Evolutionary conservation across 2,888 invertebrate species (phyloP).

Genomic region (Tanytarsus gracilentus): DNA sequence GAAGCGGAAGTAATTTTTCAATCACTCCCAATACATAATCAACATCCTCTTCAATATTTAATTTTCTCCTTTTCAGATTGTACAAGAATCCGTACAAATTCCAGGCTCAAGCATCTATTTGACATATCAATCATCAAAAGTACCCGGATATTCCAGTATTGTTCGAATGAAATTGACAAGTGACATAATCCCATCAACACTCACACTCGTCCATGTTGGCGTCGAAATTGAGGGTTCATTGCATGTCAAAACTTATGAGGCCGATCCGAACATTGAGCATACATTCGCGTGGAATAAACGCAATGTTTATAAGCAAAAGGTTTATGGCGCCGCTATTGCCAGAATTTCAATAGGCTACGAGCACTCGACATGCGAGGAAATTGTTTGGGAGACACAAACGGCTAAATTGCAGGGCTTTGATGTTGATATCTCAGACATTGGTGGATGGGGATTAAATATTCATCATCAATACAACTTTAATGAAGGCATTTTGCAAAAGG

Average conservation of each 20-base stretch:
- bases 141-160: slow-evolving; percentile 87
- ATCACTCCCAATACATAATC: neutral
- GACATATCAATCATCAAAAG: slow-evolving; percentile 92
- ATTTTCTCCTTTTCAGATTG: slow-evolving; percentile 53
- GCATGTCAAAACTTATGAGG: slow-evolving; percentile 90
- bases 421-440: slow-evolving; percentile 92
- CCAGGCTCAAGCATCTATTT: slow-evolving; percentile 89
- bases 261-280: slow-evolving; percentile 89
- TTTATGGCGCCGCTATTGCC: slow-evolving; percentile 80
- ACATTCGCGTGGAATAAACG: slow-evolving; percentile 97
- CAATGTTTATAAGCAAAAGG: slow-evolving; percentile 95
- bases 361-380: slow-evolving; percentile 73
- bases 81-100: slow-evolving; percentile 91
- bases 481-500: slow-evolving; percentile 95
- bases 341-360: slow-evolving; percentile 90
- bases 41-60: neutral
- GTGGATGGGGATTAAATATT: slow-evolving; percentile 95
- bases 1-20: slow-evolving; percentile 67
- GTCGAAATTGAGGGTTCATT: slow-evolving; percentile 89
- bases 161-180: slow-evolving; percentile 84
- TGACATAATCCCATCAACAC: slow-evolving; percentile 65
- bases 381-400: slow-evolving; percentile 95
- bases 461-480: slow-evolving; percentile 99
- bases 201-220: slow-evolving; percentile 83
- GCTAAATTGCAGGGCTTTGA: slow-evolving; percentile 91